Percentiles rank a stretch among this genome's conserved stretches.
Conservation (phyloP, 2,888 invertebrate species). For the Nomada goodeniana region DNA sequence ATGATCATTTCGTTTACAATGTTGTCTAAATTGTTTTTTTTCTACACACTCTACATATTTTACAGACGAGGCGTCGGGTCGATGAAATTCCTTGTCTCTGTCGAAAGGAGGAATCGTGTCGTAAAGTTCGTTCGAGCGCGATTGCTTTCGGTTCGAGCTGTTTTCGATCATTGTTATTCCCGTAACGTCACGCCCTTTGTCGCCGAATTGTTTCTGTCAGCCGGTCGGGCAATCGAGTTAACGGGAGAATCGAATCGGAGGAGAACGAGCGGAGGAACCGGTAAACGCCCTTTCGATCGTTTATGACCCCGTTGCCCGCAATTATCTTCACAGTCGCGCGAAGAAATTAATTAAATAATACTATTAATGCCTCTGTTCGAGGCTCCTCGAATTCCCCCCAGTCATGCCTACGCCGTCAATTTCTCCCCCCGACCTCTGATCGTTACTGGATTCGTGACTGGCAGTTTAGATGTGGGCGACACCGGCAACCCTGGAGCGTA, state of each 20-base stretch:
- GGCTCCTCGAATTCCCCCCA: conserved; percentile 46
- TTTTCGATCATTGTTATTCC: too few relatives aligned
- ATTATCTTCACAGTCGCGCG: conserved; percentile 8
- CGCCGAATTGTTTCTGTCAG: too few relatives aligned
- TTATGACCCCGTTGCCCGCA: background rate
- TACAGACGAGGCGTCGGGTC: too few relatives aligned
- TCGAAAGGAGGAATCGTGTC: too few relatives aligned
- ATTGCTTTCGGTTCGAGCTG: too few relatives aligned
- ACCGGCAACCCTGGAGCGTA: conserved; percentile 42
- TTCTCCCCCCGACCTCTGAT: conserved; percentile 6
- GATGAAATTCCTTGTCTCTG: too few relatives aligned
- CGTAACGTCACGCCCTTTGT: too few relatives aligned
- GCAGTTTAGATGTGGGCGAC: conserved; percentile 56
- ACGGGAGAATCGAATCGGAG: too few relatives aligned
- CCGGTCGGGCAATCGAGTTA: too few relatives aligned
- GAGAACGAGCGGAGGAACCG: background rate
- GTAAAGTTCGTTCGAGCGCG: too few relatives aligned
- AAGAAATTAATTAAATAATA: conserved; percentile 56
- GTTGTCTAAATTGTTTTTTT: too few relatives aligned
- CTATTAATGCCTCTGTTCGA: conserved; percentile 38
- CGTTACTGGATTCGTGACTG: conserved; percentile 61
- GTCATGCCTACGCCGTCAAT: conserved; percentile 36
- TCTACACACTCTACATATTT: too few relatives aligned
- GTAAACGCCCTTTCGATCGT: background rate
- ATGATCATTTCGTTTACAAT: background rate